phyloP scores from a whole-genome alignment of 2,888 invertebrate species.

The Ectropis crepuscularia region DNA sequence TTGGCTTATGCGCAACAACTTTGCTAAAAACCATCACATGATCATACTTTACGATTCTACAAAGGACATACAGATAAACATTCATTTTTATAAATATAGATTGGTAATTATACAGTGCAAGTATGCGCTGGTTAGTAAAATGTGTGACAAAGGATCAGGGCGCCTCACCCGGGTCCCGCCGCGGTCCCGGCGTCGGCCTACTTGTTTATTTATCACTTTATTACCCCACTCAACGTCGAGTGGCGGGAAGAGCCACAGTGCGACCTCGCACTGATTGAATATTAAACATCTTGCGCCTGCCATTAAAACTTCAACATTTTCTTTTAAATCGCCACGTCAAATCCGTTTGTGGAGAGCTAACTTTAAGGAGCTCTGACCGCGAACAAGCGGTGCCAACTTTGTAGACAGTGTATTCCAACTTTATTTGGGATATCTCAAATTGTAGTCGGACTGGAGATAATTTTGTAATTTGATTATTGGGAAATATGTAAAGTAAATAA shows the following conservation, averaged over 20 bases:
- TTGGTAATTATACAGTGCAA: not conserved
- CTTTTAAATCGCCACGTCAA: conserved; percentile 34
- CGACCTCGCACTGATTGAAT: conserved; percentile 72
- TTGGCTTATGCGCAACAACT: too few relatives aligned
- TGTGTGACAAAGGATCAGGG: conserved; percentile 25
- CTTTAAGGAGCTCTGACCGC: conserved; percentile 22
- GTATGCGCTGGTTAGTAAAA: conserved; percentile 16
- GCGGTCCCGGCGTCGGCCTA: conserved; percentile 55
- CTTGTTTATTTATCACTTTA: conserved; percentile 79
- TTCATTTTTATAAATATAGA: too few relatives aligned
- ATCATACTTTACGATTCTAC: too few relatives aligned
- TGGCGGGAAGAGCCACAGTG: conserved; percentile 71
- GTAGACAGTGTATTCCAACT: conserved; percentile 14
- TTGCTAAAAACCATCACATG: too few relatives aligned
- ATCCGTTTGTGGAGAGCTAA: conserved; percentile 20
- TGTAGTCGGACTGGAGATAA: not conserved
- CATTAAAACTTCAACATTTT: conserved; percentile 51
- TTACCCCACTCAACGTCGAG: conserved; percentile 73
- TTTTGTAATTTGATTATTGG: too few relatives aligned
- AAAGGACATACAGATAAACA: too few relatives aligned
- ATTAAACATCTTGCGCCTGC: conserved; percentile 65
- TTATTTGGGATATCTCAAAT: conserved; percentile 7
- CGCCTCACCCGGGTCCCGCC: conserved; percentile 27
- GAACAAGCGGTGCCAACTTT: conserved; percentile 28
- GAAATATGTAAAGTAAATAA: too few relatives aligned